Base-by-base conservation (phyloP, 2,888 invertebrate genomes). In the Onchidella celtica region DNA sequence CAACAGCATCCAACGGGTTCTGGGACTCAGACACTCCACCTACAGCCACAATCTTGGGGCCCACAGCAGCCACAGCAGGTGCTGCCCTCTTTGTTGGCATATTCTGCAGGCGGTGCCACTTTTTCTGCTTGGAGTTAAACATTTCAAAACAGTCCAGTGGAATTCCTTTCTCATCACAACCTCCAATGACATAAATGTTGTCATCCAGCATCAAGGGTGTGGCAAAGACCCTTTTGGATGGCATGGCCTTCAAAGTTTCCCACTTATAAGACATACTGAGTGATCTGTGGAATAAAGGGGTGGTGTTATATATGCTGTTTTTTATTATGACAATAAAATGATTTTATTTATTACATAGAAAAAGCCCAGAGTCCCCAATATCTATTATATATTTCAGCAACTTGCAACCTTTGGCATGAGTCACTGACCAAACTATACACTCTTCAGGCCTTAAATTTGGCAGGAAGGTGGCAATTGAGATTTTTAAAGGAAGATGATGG, bases 41-140 rank as follows among this genome's bases (percentile, higher is more conserved):
- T 3, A 92, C 80, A 4, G 89, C 91, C 4, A 91, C 81, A 34
- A 92, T 89, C 81, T 90, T 90, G 34, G 88, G 87, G 2, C 88
- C 91, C 6, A 90, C 78, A 4, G 88, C 84, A 3, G 88, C 89
- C 21, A 85, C 85, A 21, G 90, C 89, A 1, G 91, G 87, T 0
- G 90, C 92, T 9, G 93, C 93, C 57, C 93, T 84, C 70, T 89
- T 90, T 29, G 91, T 92, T 4, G 90, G 91, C 92, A 92, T 90
- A 57, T 83, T 85, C n/a, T 87, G 82, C 17, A 90, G 82, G 17
- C 85, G 84, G 21, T 85, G 87, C 90, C 91, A 91, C 72, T 87
- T 88, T 77, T 87, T 87, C 79, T 89, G 78, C 55, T 79, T 78
- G 1, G 76, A 88, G 21, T 81, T 80, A 69, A 86, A 85, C 77